A percentile compares a stretch with the other conserved stretches of the same genome.
Conservation (phyloP, 1,140 invertebrate species). For the Orius laevigatus region DNA sequence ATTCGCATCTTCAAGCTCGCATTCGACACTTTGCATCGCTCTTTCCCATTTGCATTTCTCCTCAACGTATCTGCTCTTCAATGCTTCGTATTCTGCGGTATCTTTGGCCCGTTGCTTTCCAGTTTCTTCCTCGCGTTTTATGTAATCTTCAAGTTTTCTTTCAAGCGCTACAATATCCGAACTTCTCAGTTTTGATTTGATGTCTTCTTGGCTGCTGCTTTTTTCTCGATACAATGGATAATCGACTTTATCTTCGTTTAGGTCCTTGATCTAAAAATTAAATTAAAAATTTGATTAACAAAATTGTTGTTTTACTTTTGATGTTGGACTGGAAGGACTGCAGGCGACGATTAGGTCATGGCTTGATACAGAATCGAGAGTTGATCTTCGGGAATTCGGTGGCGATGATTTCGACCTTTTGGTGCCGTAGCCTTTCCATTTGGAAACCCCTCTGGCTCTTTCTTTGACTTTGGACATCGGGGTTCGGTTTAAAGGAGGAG, state of each 20-base stretch:
- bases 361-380: slow-evolving; percentile 43
- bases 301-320: neutral
- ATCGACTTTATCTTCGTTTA: slow-evolving; percentile 8
- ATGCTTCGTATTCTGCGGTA: slow-evolving; percentile 41
- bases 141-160: slow-evolving; percentile 36
- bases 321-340: neutral
- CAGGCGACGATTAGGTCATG: slow-evolving; percentile 29
- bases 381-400: slow-evolving; percentile 43
- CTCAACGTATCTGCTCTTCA: slow-evolving; percentile 32
- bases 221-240: slow-evolving; percentile 10
- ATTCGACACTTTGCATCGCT: slow-evolving; percentile 40
- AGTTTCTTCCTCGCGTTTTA: slow-evolving; percentile 55
- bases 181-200: slow-evolving; percentile 6
- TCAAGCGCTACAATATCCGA: slow-evolving; percentile 8
- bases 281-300: neutral
- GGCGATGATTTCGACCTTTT: slow-evolving; percentile 46
- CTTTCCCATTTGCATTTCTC: slow-evolving; percentile 47
- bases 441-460: slow-evolving; percentile 30
- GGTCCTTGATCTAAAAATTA: slow-evolving; percentile 9
- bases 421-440: slow-evolving; percentile 19
- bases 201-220: neutral
- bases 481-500: slow-evolving; percentile 50
- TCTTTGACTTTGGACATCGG: slow-evolving; percentile 62
- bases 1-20: slow-evolving; percentile 40
- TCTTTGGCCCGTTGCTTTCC: slow-evolving; percentile 48